Evolutionary conservation across 2,888 invertebrate species (phyloP), one percentile per base, ranked within the genome.

Genomic region (Oxystoma pomonae): DNA sequence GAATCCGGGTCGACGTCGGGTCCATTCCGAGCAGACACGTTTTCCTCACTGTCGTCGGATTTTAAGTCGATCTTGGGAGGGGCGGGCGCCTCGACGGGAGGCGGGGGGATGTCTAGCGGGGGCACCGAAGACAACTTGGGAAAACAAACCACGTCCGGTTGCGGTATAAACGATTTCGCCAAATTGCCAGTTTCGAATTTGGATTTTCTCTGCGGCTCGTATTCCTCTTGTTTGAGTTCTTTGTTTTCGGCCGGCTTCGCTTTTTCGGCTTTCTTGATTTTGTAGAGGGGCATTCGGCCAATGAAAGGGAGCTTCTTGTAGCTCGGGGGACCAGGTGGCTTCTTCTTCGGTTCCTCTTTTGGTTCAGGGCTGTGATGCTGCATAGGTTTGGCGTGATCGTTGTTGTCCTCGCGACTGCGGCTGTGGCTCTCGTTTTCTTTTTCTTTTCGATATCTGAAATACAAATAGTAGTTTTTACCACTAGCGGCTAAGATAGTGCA

Each of bases 281-380:
- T 90, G 74, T 90, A 91, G 12, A 93, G 84, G 0, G 93, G 93
- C 88, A 93, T 89, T 77, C 92, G 86, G 68, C 93, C 94, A 68
- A 93, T 93, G 71, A 93, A 92, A 0, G 92, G 92, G 75, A 92
- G 82, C 76, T 91, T 92, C 66, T 88, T 89, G 67, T 87, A 86
- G 35, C 61, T 81, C 73, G 73, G 83, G 77, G 80, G 83, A 69
- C 58, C 72, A 0, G 77, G 76, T 2, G 75, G 77, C 66, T 78
- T 79, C 66, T 75, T 74, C 58, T 69, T 71, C 57, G 73, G 66
- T 9, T 68, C 66, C 3, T 69, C 67, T 18, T 66, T 66, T 7
- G 60, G 61, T 17, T 70, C 68, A 1, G 63, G 61, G 50, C 67
- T 69, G n/a, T 21, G 12, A n/a, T n/a, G 20, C 62, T 52, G 21